phyloP scores from a whole-genome alignment of 2,113 vertebrate genomes.

The Sprattus sprattus region DNA sequence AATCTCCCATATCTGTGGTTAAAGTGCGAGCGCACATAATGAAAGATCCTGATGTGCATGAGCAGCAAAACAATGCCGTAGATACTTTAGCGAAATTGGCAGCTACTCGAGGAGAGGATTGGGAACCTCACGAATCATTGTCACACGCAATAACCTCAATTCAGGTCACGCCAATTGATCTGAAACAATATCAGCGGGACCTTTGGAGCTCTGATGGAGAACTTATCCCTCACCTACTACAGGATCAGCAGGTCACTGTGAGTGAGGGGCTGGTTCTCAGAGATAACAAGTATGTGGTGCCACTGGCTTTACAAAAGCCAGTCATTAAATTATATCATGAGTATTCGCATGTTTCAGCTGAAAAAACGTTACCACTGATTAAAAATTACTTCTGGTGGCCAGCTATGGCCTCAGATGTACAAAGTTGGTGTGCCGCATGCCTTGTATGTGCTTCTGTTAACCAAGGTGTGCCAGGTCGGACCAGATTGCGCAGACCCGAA shows the following conservation, averaged over 20 bases:
- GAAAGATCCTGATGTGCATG: background rate
- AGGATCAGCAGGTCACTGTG: no score
- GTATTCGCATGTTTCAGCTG: background rate
- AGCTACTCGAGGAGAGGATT: background rate
- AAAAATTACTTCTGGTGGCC: background rate
- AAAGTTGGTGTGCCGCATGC: background rate
- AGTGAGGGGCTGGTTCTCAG: no score
- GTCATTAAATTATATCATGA: background rate
- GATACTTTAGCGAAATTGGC: slow-evolving; percentile 17
- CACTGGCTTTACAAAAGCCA: background rate
- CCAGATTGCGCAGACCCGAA: background rate
- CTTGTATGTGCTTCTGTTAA: background rate
- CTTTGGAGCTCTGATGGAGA: no score
- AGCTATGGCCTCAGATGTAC: background rate
- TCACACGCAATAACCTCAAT: background rate
- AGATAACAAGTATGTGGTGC: no score
- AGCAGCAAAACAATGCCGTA: slow-evolving; percentile 5
- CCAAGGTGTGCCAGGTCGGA: background rate
- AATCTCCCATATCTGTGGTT: background rate
- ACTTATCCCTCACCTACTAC: no score
- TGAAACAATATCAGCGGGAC: background rate
- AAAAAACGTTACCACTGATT: background rate
- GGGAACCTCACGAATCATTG: background rate
- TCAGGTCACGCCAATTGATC: background rate
- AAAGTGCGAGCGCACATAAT: background rate